A percentile compares a stretch with the other conserved stretches of the same genome.
phyloP scores from a whole-genome alignment of 2,113 vertebrate genomes.

The Datnioides undecimradiatus region DNA sequence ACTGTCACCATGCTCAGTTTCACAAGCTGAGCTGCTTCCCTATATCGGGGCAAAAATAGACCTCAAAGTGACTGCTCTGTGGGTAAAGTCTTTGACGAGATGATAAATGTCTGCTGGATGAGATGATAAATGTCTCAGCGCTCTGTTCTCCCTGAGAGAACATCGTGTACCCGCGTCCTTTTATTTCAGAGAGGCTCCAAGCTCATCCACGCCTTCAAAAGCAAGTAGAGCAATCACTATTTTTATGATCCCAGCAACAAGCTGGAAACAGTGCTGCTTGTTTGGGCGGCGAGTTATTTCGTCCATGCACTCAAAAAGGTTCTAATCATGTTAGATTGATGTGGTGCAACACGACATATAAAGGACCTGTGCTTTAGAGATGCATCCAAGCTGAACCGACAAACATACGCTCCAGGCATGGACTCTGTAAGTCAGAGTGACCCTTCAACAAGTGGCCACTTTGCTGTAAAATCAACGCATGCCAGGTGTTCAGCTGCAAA shows the following conservation, averaged over 20 bases:
- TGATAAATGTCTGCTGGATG: conserved; percentile 53
- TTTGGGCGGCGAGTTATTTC: not conserved
- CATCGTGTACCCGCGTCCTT: conserved; percentile 20
- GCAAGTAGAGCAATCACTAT: not conserved
- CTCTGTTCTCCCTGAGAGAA: conserved; percentile 25
- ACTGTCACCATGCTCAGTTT: conserved; percentile 20
- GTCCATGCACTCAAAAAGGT: not conserved
- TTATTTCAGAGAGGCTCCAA: conserved; percentile 12
- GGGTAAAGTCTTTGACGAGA: conserved; percentile 29
- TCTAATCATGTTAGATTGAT: not conserved
- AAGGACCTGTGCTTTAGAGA: not conserved
- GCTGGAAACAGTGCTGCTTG: not conserved
- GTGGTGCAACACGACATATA: not conserved
- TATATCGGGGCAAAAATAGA: conserved; percentile 19
- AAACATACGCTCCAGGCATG: not conserved
- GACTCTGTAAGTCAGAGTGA: not conserved
- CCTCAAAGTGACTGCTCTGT: not conserved
- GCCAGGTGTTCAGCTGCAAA: not conserved
- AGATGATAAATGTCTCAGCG: conserved; percentile 33
- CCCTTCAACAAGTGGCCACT: not conserved
- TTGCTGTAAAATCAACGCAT: too few relatives aligned
- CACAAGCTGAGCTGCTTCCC: conserved; percentile 17
- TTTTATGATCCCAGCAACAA: not conserved
- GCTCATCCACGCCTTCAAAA: not conserved
- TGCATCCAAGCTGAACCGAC: not conserved